Conservation (phyloP, 1,140 invertebrate species). For the Ridgeia piscesae region DNA sequence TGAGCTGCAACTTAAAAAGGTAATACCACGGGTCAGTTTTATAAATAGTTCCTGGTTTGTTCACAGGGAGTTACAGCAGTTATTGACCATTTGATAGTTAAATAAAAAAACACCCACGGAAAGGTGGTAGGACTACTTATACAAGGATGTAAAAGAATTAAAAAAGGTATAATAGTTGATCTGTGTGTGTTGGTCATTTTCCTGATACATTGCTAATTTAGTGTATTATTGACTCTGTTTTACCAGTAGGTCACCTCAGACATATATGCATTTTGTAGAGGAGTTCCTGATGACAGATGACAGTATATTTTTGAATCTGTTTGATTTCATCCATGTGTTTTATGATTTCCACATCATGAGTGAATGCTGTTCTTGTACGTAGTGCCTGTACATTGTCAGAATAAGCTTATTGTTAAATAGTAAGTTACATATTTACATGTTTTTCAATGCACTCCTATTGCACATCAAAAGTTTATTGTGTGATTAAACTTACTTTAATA, state of each 20-base stretch:
- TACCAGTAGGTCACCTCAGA: not conserved
- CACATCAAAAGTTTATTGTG: no score
- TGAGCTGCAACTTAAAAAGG: slow-evolving; percentile 25
- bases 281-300: not conserved
- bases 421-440: no score
- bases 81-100: no score
- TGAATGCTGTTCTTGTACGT: not conserved
- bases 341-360: no score
- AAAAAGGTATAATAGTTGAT: no score
- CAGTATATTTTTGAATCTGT: not conserved
- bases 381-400: not conserved
- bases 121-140: no score
- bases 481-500: no score
- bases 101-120: no score
- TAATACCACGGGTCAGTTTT: not conserved
- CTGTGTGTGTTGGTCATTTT: not conserved
- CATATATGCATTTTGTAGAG: not conserved
- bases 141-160: no score
- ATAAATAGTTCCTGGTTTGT: no score
- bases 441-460: no score
- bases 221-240: not conserved
- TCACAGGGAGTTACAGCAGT: no score
- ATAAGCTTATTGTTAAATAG: not conserved
- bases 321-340: not conserved
- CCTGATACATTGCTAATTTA: not conserved